Percentiles rank a stretch among this genome's conserved stretches.
phyloP scores from a whole-genome alignment of 2,113 vertebrate species.

The Pangasianodon gigas region DNA sequence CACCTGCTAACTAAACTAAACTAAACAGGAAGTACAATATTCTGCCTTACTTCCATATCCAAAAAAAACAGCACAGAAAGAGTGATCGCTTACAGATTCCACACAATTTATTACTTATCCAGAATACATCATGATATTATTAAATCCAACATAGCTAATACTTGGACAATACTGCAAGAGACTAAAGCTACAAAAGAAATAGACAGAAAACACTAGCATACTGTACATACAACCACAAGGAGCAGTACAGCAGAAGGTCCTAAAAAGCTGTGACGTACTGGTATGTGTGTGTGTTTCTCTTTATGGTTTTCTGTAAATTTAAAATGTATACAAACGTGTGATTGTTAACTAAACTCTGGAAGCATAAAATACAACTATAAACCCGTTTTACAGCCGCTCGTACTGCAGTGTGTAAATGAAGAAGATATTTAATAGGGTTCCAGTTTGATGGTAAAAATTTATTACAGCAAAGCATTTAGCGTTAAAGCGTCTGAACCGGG shows the following conservation, averaged over 20 bases:
- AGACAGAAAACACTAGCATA: not conserved
- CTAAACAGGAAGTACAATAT: too few species aligned
- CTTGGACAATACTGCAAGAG: not conserved
- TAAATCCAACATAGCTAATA: too few species aligned
- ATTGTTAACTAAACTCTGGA: constrained; percentile 10
- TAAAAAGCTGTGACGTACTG: not conserved
- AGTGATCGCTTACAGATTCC: too few species aligned
- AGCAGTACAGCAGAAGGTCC: not conserved
- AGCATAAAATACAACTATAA: not conserved
- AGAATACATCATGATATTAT: too few species aligned
- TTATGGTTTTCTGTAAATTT: not conserved
- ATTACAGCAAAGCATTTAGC: not conserved
- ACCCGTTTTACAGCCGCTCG: not conserved
- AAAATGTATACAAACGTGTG: not conserved
- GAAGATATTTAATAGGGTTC: not conserved
- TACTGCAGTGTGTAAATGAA: not conserved
- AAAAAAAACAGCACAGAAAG: too few species aligned
- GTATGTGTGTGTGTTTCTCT: not conserved
- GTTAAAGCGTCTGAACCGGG: not conserved
- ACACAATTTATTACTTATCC: too few species aligned
- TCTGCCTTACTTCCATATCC: too few species aligned
- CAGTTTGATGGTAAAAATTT: constrained; percentile 4
- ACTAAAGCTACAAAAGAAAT: not conserved
- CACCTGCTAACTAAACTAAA: too few species aligned
- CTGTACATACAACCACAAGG: not conserved